Percentiles rank a stretch among this genome's conserved stretches.
Evolutionary conservation across 2,888 invertebrate species (phyloP).

Genomic region (Cantharis rufa): DNA sequence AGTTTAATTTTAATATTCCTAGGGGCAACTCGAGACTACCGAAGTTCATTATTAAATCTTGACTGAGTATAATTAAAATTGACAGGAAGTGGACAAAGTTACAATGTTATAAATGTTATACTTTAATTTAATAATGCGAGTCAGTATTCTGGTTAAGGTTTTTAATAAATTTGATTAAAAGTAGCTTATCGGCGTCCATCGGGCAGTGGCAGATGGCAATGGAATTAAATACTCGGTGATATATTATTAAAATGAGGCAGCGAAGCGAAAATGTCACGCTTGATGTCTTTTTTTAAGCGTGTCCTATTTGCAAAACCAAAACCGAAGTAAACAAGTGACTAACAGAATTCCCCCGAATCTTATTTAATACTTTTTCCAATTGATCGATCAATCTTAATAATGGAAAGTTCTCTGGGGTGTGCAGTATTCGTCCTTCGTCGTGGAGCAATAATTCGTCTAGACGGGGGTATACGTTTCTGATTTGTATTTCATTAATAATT

Average conservation of each 20-base stretch:
- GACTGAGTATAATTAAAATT: neutral
- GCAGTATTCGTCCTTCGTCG: neutral
- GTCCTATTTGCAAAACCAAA: conserved; percentile 5
- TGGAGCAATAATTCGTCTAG: neutral
- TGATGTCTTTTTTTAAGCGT: conserved; percentile 5
- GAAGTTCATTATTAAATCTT: neutral
- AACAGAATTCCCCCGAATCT: conserved; percentile 20
- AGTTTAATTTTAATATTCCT: neutral
- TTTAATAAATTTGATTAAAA: neutral
- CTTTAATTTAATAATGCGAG: neutral
- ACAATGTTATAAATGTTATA: neutral
- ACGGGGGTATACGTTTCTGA: neutral
- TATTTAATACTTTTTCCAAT: conserved; percentile 1
- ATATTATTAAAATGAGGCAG: conserved; percentile 21
- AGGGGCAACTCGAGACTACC: neutral
- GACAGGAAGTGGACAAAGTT: neutral
- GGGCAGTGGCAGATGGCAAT: neutral
- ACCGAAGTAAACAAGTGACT: conserved; percentile 22
- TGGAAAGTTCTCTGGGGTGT: neutral
- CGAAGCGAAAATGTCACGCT: conserved; percentile 6
- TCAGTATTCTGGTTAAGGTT: neutral
- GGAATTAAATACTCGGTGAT: conserved; percentile 18
- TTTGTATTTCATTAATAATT: neutral
- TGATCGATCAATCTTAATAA: conserved; percentile 22
- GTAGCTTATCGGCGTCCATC: neutral